Percentiles rank a stretch among this genome's conserved stretches.
Conservation (phyloP, 2,797 vertebrate species). For the Valencia hispanica region DNA sequence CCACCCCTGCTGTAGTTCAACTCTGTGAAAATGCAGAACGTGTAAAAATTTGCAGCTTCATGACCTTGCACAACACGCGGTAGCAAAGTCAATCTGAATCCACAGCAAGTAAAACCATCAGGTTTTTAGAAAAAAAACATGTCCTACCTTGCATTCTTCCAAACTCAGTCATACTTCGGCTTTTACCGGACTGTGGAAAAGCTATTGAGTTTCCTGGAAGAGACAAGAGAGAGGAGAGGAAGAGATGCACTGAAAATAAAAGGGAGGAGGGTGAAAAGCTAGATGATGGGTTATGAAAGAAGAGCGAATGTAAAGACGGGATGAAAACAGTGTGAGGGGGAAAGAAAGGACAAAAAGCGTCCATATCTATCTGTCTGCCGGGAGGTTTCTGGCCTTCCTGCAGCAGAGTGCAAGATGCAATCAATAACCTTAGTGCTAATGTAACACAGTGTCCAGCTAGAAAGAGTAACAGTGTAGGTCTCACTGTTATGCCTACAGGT, state of each 20-base stretch:
- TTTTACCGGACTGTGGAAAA: slow-evolving; percentile 58
- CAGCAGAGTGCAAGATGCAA: slow-evolving; percentile 34
- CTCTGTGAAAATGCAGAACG: slow-evolving; percentile 68
- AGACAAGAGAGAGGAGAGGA: slow-evolving; percentile 17
- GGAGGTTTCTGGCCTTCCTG: slow-evolving; percentile 49
- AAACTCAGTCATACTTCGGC: slow-evolving; percentile 80
- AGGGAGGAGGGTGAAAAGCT: background rate
- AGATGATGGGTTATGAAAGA: background rate
- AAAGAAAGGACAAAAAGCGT: slow-evolving; percentile 53
- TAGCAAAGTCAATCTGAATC: slow-evolving; percentile 22
- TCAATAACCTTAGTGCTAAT: slow-evolving; percentile 62
- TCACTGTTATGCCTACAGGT: background rate
- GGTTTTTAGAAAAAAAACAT: slow-evolving; percentile 8
- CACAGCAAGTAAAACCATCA: background rate
- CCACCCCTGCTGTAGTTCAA: slow-evolving; percentile 81
- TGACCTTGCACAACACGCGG: slow-evolving; percentile 45
- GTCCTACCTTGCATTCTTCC: slow-evolving; percentile 83
- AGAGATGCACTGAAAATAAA: slow-evolving; percentile 24
- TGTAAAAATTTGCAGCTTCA: slow-evolving; percentile 49
- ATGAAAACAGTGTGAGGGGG: slow-evolving; percentile 29
- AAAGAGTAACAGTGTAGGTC: background rate
- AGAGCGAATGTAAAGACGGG: background rate
- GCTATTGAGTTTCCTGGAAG: slow-evolving; percentile 37
- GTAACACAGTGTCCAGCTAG: slow-evolving; percentile 25
- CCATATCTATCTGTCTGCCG: slow-evolving; percentile 36